phyloP scores from a whole-genome alignment of 2,888 invertebrate species.

The Dynastes tityus region DNA sequence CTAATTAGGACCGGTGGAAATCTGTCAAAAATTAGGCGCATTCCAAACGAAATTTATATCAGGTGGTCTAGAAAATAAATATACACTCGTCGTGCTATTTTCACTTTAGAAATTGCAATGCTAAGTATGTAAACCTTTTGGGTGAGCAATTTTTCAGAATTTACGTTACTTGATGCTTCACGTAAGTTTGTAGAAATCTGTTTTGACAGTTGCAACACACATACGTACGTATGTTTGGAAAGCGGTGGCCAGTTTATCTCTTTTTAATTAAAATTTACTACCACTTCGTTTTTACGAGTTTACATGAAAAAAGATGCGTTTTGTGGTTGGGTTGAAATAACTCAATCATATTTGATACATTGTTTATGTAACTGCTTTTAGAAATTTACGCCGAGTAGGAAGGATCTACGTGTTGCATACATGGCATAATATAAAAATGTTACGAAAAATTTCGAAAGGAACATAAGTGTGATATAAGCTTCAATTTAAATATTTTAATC shows the following conservation, averaged over 20 bases:
- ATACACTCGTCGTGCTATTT: neutral
- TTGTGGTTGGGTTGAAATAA: neutral
- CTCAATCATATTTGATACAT: slow-evolving; percentile 1
- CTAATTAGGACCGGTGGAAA: slow-evolving; percentile 25
- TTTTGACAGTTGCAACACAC: neutral
- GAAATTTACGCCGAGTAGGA: neutral
- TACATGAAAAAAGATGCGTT: slow-evolving; percentile 9
- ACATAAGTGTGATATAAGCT: no score
- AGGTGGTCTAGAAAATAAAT: neutral
- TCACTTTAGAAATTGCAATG: no score
- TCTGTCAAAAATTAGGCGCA: slow-evolving; percentile 15
- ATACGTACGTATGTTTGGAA: neutral
- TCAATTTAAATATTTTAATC: no score
- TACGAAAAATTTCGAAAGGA: no score
- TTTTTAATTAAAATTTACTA: slow-evolving; percentile 42
- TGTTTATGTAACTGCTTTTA: neutral
- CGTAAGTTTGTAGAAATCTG: no score
- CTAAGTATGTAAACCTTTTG: no score
- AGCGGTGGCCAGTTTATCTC: neutral
- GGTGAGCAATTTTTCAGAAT: no score
- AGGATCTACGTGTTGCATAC: no score
- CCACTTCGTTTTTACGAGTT: slow-evolving; percentile 24
- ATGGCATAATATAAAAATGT: no score
- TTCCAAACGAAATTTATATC: neutral
- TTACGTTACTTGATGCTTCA: no score